Base-by-base conservation (phyloP, 2,888 invertebrate genomes). In the Macaria notata region DNA sequence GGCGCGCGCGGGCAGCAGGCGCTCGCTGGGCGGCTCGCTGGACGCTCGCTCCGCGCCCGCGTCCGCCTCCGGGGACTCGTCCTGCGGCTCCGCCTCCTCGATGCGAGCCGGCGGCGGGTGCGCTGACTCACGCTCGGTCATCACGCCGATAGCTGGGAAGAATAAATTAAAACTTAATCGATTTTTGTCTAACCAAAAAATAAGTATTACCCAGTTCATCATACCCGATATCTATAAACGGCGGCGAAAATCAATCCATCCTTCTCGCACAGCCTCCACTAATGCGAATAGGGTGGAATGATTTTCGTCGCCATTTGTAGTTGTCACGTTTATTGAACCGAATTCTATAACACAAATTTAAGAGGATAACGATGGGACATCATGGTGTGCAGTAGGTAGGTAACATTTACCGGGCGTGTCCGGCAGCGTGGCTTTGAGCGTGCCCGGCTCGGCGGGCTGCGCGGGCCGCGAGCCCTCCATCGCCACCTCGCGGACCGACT, bases 61-160 rank as follows among this genome's bases (percentile, higher is more conserved):
- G 65, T 7, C 5, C 56, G 60, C 29, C 29, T 39, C 1, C 79
- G 44, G 3, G 79, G 6, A 1, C 74, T 61, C 64, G 62, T 7
- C 7, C 31, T 7, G 41, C 19, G 41, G 49, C 6, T 38, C 49
- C 9, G 55, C 53, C 19, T 19, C 19, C 46, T 67, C 69, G 7
- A 70, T 57, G 3, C 65, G 69, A 0, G 70, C 94, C 61, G 62
- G 88, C 74, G 29, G 95, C 1, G 83, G 96, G 92, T 98, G 98
- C 0, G 98, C 98, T 0, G 97, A 96, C 78, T 98, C 97, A 57
- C 96, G 94, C 83, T 99, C 99, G 4, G 99, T 99, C 97, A 98
- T 98, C 68, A 96, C 95, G 52, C 95, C 95, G 65, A 98, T 96
- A 19, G 95, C 96, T 94, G 70, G 4, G 36, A 4, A 43, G 9